Conservation (phyloP, 2,797 vertebrate species). For the Lithobates pipiens region DNA sequence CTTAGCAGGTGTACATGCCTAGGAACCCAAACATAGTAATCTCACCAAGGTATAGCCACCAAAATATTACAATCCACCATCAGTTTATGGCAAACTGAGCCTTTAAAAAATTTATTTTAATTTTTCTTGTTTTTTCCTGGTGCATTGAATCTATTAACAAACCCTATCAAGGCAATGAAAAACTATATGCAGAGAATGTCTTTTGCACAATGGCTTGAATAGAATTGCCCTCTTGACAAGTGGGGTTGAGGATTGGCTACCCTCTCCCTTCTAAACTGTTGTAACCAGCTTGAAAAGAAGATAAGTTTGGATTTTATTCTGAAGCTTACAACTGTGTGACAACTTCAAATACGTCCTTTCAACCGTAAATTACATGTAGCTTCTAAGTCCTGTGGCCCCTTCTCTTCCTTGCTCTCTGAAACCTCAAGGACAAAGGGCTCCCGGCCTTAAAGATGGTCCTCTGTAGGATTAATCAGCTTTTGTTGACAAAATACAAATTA, state of each 20-base stretch:
- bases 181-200: background rate
- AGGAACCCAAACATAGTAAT: too few relatives aligned
- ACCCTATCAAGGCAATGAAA: background rate
- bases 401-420: slow-evolving; percentile 68
- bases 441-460: slow-evolving; percentile 77
- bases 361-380: slow-evolving; percentile 85
- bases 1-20: too few relatives aligned
- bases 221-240: slow-evolving; percentile 14
- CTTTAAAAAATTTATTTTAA: background rate
- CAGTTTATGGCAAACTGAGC: too few relatives aligned
- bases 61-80: too few relatives aligned
- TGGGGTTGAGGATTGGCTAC: background rate
- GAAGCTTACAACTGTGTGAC: slow-evolving; percentile 73
- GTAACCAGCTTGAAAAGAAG: slow-evolving; percentile 71
- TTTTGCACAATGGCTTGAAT: background rate
- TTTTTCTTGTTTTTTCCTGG: background rate
- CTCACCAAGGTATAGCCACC: too few relatives aligned
- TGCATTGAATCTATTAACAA: background rate
- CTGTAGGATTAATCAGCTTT: slow-evolving; percentile 88
- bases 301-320: slow-evolving; percentile 72
- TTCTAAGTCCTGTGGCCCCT: slow-evolving; percentile 72
- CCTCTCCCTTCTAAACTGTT: background rate
- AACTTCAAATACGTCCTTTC: slow-evolving; percentile 81
- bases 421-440: slow-evolving; percentile 78
- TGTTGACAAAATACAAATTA: slow-evolving; percentile 97